Evolutionary conservation across 2,888 invertebrate genomes (phyloP).

Genomic region (Clistopyga incitator): DNA sequence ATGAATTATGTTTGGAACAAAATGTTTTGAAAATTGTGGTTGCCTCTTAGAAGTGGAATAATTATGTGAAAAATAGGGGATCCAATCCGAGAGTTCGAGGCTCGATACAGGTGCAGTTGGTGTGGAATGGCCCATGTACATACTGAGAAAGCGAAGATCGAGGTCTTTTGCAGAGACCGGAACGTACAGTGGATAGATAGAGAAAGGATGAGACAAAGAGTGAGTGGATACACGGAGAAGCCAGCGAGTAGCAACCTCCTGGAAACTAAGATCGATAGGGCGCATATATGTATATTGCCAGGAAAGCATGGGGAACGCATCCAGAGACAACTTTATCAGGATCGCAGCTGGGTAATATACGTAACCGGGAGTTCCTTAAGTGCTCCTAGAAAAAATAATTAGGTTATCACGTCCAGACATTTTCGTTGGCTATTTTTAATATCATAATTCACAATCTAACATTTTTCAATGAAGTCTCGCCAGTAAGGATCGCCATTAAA

Average conservation of each 20-base stretch:
- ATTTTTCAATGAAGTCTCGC: too few species aligned
- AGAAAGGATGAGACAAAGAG: conserved; percentile 50
- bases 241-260: conserved; percentile 13
- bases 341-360: neutral
- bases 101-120: too few species aligned
- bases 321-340: neutral
- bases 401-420: neutral
- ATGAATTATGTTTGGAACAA: too few species aligned
- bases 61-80: too few species aligned
- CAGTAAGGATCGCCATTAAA: too few species aligned
- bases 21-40: too few species aligned
- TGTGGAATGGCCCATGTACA: neutral
- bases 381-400: neutral
- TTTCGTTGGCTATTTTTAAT: neutral
- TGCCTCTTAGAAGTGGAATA: too few species aligned
- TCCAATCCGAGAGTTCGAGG: too few species aligned
- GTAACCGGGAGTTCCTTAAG: neutral
- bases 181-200: conserved; percentile 42
- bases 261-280: conserved; percentile 47
- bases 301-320: conserved; percentile 21
- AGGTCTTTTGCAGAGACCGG: conserved; percentile 34
- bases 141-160: conserved; percentile 34
- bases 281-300: conserved; percentile 19
- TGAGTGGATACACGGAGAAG: conserved; percentile 55
- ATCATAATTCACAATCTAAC: too few species aligned